phyloP scores from a whole-genome alignment of 2,888 invertebrate genomes.

The Hirtodrosophila histrioides region DNA sequence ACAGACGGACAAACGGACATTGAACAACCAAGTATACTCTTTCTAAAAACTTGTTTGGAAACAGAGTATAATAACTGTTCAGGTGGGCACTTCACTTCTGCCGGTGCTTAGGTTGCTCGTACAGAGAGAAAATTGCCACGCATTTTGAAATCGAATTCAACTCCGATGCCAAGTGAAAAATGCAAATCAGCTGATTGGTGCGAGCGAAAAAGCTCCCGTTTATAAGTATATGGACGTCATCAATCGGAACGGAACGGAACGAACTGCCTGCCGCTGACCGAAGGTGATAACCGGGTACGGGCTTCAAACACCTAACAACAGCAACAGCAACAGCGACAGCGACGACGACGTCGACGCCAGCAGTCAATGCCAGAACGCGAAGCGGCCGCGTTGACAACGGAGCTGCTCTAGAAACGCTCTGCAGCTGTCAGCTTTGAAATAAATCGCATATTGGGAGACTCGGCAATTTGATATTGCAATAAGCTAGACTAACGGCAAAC shows the following conservation, averaged over 20 bases:
- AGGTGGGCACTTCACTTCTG: not conserved
- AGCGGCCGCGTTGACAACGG: conserved; percentile 72
- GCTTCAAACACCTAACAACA: conserved; percentile 41
- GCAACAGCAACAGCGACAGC: not conserved
- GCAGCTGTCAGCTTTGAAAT: conserved; percentile 3
- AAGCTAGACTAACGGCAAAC: conserved; percentile 15
- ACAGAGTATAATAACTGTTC: too few species aligned
- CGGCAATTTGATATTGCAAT: conserved; percentile 3
- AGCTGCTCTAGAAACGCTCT: conserved; percentile 60
- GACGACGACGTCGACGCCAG: conserved; percentile 24
- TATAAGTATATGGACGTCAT: conserved; percentile 44
- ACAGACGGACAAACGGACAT: too few species aligned
- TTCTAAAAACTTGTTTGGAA: too few species aligned
- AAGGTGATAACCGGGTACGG: conserved; percentile 56
- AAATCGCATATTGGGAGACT: conserved; percentile 26
- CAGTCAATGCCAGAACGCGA: conserved; percentile 77
- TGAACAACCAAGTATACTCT: too few species aligned
- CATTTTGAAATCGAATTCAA: conserved; percentile 2
- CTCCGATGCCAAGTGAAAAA: conserved; percentile 9
- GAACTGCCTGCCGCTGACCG: conserved; percentile 34
- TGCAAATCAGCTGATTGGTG: conserved; percentile 55
- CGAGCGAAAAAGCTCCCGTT: conserved; percentile 25
- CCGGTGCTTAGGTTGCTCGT: not conserved
- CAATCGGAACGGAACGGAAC: conserved; percentile 39
- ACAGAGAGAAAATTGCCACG: conserved; percentile 7